Conservation (phyloP, 2,888 invertebrate species). For the Dione vanillae region DNA sequence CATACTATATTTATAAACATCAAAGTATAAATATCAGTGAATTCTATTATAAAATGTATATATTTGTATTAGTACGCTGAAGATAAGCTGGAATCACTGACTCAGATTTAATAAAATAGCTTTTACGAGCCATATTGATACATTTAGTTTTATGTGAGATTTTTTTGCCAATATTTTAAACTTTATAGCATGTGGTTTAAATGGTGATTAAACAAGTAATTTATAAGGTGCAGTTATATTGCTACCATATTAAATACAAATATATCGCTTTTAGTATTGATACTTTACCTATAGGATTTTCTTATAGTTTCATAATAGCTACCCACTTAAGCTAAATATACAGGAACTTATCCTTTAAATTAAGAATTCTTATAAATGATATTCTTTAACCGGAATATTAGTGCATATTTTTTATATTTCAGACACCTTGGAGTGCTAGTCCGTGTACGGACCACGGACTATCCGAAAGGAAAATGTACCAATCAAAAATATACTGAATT, state of each 20-base stretch:
- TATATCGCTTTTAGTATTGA: background rate
- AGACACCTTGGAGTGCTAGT: no score
- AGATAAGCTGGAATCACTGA: conserved; percentile 34
- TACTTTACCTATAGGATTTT: background rate
- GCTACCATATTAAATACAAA: background rate
- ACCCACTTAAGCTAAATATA: background rate
- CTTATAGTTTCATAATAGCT: background rate
- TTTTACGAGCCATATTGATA: conserved; percentile 4
- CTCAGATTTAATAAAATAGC: conserved; percentile 29
- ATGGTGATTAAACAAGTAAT: conserved; percentile 4
- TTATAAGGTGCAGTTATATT: background rate
- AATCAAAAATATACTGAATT: no score
- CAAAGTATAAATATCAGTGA: conserved; percentile 5
- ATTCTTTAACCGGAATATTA: no score
- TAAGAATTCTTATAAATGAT: no score
- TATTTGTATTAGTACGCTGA: conserved; percentile 31
- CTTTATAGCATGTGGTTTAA: conserved; percentile 2
- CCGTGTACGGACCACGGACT: no score
- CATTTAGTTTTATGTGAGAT: conserved; percentile 10
- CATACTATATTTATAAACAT: conserved; percentile 34
- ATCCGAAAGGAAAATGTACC: no score
- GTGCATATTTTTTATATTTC: no score
- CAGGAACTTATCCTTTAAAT: background rate
- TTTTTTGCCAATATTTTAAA: conserved; percentile 1
- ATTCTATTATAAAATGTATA: conserved; percentile 17